Evolutionary conservation across 2,888 invertebrate species (phyloP), one percentile per base, ranked within the genome.

Genomic region (Melikaiella ostensackeni): DNA sequence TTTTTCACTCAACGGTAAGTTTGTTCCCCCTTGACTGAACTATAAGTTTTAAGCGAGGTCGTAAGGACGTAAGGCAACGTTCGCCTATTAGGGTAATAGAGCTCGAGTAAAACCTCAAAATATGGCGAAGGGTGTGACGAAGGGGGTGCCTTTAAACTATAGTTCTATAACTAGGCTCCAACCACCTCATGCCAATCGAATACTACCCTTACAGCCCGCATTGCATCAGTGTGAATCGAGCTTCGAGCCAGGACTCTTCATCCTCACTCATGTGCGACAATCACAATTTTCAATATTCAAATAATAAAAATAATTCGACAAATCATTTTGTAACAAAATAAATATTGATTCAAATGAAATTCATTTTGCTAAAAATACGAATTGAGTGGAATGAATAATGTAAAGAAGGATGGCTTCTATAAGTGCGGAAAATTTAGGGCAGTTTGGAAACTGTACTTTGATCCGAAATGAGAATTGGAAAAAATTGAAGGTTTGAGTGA

Each of bases 181-280:
- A 77, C 78, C 80, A 79, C 82, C 83, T 84, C 81, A 81, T 76
- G 73, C 78, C 81, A 85, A 83, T 79, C 81, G 80, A 86, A 85
- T 84, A 81, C 81, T 82, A 80, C 85, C 84, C 81, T 84, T 83
- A 79, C 84, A 79, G 83, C 64, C 84, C 79, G 85, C 86, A 86
- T 83, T 84, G 87, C 88, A 86, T 87, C 88, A 88, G 88, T 88
- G 86, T 82, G 80, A 83, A 84, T 78, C 85, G 81, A 82, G 80
- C 86, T 81, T 81, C 84, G 86, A 84, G 77, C 74, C 80, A 80
- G 84, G 80, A 80, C 83, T 85, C 85, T 83, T 78, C 82, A 81
- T 81, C 78, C 74, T 24, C 16, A 50, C 16, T 57, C 38, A 19
- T 16, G n/a, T 3, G 50, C 7, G n/a, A 19, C 21, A 57, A 57